Evolutionary conservation across 2,888 invertebrate genomes (phyloP), one percentile per base, ranked within the genome.

Genomic region (Erebia ligea): DNA sequence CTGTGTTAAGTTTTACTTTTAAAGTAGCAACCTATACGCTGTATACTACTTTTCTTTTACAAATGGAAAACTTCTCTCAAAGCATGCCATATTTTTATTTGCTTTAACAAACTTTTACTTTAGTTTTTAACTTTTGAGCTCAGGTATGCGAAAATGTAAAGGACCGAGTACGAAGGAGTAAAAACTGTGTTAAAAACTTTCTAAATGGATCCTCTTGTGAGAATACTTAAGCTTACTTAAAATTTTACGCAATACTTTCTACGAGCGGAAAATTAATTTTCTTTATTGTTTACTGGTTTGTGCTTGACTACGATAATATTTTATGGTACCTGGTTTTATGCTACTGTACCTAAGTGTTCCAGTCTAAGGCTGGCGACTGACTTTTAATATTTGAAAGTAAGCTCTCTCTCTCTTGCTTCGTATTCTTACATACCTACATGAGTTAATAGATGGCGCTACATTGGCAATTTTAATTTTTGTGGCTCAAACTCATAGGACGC

Each of bases 141-240:
- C 54, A 64, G 64, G 64, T 64, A 64, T 64, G 52, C 64, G 34
- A 52, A 64, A 64, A 64, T 64, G 52, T 64, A 64, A 64, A 52
- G 52, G 64, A 64, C 64, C 25, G 52, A 52, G 64, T 17, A 64
- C 19, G 62, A 64, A 64, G 64, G 54, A 64, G 54, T 64, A 64
- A 64, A 64, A 64, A 40, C 40, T 64, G 64, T 64, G 54, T 52
- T 63, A 64, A 52, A 52, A 64, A 64, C 64, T 64, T 64, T 19
- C 54, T 40, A 6, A 64, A 63, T 40, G 64, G 64, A 54, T 64
- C 40, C 40, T 64, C 64, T 64, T 64, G 64, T 40, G 40, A 40
- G 52, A 48, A 19, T 48, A 62, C 62, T 62, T 21, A 45, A 45
- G 64, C 64, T 54, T 54, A 64, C 34, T 64, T 64, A 54, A 54